phyloP scores from a whole-genome alignment of 2,888 invertebrate species.

The Drosophila melanosoma region DNA sequence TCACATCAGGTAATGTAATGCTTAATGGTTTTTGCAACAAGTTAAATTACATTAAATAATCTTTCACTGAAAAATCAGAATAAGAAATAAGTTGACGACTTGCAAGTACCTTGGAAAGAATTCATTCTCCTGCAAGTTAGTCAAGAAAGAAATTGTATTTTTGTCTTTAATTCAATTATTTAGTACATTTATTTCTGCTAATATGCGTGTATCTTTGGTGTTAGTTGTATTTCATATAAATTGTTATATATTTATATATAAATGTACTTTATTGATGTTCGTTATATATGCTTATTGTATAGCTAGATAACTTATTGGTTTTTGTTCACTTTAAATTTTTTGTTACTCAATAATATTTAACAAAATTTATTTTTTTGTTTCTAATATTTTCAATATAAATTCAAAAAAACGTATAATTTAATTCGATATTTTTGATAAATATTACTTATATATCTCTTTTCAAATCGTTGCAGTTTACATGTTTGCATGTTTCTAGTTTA shows the following conservation, averaged over 20 bases:
- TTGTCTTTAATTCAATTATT: conserved; percentile 46
- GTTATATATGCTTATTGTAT: conserved; percentile 39
- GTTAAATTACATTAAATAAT: not conserved
- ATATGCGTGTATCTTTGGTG: conserved; percentile 73
- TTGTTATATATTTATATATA: conserved; percentile 56
- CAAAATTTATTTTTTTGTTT: conserved; percentile 31
- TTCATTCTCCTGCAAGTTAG: not conserved
- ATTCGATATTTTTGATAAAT: conserved; percentile 65
- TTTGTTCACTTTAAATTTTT: conserved; percentile 32
- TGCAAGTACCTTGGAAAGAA: not conserved
- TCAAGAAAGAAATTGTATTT: not conserved
- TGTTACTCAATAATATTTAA: conserved; percentile 58
- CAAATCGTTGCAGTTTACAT: conserved; percentile 23
- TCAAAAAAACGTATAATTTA: conserved; percentile 69
- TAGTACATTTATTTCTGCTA: conserved; percentile 73
- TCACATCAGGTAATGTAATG: not conserved
- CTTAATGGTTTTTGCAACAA: not conserved
- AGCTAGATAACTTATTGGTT: conserved; percentile 59
- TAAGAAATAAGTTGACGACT: not conserved
- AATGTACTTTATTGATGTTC: conserved; percentile 46
- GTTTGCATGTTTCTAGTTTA: conserved; percentile 29
- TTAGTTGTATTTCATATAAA: conserved; percentile 52
- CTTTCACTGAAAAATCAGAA: conserved; percentile 11
- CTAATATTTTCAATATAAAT: conserved; percentile 29
- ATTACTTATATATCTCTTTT: conserved; percentile 48